Evolutionary conservation across 2,888 invertebrate genomes (phyloP).

Genomic region (Mycalesis mineus): DNA sequence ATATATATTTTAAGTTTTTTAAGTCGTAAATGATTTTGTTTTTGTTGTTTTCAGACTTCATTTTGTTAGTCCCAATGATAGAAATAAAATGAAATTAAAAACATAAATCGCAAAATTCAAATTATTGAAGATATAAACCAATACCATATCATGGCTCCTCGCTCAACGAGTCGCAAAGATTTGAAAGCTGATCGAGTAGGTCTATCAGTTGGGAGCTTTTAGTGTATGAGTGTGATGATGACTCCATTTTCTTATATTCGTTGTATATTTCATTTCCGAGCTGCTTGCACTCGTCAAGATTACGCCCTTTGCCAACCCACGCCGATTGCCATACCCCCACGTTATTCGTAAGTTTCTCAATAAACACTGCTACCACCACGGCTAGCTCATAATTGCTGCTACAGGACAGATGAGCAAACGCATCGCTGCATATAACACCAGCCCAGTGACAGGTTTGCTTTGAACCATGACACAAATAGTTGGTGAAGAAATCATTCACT

Average conservation of each 20-base stretch:
- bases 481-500: slow-evolving; percentile 20
- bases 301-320: slow-evolving; percentile 20
- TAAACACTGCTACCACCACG: slow-evolving; percentile 28
- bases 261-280: slow-evolving; percentile 12
- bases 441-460: slow-evolving; percentile 31
- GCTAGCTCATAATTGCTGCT: slow-evolving; percentile 26
- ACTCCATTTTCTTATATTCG: not conserved
- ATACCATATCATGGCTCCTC: too few species aligned
- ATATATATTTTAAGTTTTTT: too few species aligned
- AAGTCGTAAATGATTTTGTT: too few species aligned
- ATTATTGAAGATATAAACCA: too few species aligned
- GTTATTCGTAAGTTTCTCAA: slow-evolving; percentile 19
- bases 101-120: too few species aligned
- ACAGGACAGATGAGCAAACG: slow-evolving; percentile 29
- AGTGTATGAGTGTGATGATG: too few species aligned
- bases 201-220: too few species aligned
- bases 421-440: slow-evolving; percentile 26
- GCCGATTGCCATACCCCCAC: slow-evolving; percentile 28
- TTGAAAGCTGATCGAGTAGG: too few species aligned
- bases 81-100: too few species aligned
- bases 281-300: slow-evolving; percentile 6
- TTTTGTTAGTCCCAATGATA: too few species aligned
- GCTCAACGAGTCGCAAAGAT: too few species aligned
- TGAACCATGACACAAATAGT: slow-evolving; percentile 15
- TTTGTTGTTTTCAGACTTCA: too few species aligned